phyloP scores from a whole-genome alignment of 2,888 invertebrate species.

The Rhodophaea formosa region DNA sequence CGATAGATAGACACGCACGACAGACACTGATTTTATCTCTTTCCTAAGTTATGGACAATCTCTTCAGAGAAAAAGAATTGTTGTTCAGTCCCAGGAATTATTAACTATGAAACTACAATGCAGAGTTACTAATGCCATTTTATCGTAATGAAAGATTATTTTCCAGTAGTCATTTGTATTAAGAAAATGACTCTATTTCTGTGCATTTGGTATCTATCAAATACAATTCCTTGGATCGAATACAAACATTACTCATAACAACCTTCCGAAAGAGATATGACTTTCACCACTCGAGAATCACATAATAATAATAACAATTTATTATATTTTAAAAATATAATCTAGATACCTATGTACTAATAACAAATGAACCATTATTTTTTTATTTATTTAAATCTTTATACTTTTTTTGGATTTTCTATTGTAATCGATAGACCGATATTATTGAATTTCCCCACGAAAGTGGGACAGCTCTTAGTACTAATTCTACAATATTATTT shows the following conservation, averaged over 20 bases:
- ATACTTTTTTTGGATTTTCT: conserved; percentile 53
- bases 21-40: too few relatives aligned
- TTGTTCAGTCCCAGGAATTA: too few relatives aligned
- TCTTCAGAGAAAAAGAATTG: too few relatives aligned
- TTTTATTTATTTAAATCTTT: conserved; percentile 60
- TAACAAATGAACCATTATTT: conserved; percentile 49
- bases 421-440: conserved; percentile 32
- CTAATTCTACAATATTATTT: conserved; percentile 15
- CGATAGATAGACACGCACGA: too few relatives aligned
- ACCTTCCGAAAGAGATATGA: neutral
- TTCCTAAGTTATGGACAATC: too few relatives aligned
- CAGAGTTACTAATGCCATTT: too few relatives aligned
- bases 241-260: neutral
- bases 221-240: neutral
- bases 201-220: neutral
- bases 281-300: conserved; percentile 17
- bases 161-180: too few relatives aligned
- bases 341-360: conserved; percentile 26
- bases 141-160: too few relatives aligned
- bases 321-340: conserved; percentile 3
- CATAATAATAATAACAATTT: conserved; percentile 14
- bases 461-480: conserved; percentile 22
- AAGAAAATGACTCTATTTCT: too few relatives aligned
- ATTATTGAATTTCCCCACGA: conserved; percentile 24
- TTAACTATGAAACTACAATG: too few relatives aligned